Base-by-base conservation (phyloP, 1,140 invertebrate genomes). In the Drosophila biarmipes region DNA sequence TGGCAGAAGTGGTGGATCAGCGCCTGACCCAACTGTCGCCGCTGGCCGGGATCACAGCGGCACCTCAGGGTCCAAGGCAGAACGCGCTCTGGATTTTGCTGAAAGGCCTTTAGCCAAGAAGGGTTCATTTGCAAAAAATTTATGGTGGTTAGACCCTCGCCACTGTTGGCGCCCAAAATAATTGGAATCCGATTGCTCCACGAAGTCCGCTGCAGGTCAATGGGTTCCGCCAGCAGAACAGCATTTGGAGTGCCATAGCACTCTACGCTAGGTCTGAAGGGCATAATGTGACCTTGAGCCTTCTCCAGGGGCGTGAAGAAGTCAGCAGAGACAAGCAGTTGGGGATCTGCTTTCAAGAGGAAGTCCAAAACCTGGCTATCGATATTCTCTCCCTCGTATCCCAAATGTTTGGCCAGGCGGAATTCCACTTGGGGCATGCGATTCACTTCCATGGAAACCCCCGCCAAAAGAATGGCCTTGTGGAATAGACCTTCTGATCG, bases 391-490 rank as follows among this genome's bases (percentile, higher is more conserved):
- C 90, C 90, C 1, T 79, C 40, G 46, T 80, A 92, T 2, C 91
- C 90, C 43, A 91, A 42, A 14, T 90, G 54, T 17, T 73, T 78
- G 1, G 91, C 90, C 24, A 91, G 31, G 0, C 84, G 74, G 31
- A 77, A 90, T 40, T 91, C 79, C 15, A 72, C n/a, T 3, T 85
- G 10, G 4, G 77, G 77, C 10, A 51, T 1, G 0, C 51, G 53
- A 34, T 52, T 55, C 7, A 73, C 21, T 11, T 77, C 78, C 92
- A 92, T 90, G 4, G 80, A 63, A 8, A 51, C 69, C 3, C 94
- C 94, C 52, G 94, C 94, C 90, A 95, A 93, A 0, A 93, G 61
- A 27, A 95, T 95, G 2, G 92, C 93, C 80, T 93, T 94, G 53
- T 94, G 93, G 61, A 95, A 95, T 11, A 95, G 90, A 8, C 93